Evolutionary conservation across 2,113 vertebrate species (phyloP).

Genomic region (Artemisiospiza belli): DNA sequence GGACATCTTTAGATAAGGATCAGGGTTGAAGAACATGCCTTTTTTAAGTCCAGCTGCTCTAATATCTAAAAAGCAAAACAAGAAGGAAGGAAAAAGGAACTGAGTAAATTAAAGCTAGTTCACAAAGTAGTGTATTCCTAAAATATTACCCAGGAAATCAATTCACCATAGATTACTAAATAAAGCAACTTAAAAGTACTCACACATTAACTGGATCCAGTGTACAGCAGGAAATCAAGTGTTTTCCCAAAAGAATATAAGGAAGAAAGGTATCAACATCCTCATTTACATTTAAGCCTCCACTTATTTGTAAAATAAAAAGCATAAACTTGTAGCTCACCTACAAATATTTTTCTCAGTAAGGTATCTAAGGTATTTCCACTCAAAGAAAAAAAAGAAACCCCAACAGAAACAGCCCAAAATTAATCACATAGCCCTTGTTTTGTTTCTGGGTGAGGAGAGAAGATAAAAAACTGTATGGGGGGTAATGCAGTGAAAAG

Average conservation of each 20-base stretch:
- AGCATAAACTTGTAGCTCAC: background rate
- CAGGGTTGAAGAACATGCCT: slow-evolving; percentile 99
- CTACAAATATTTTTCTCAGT: background rate
- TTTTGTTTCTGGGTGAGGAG: background rate
- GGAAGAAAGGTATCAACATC: background rate
- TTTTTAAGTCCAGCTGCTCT: slow-evolving; percentile 94
- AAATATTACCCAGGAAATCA: slow-evolving; percentile 28
- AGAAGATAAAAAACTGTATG: background rate
- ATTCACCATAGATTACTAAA: background rate
- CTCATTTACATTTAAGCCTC: background rate
- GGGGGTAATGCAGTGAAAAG: background rate
- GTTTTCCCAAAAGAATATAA: background rate
- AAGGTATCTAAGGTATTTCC: background rate
- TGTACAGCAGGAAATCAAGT: background rate
- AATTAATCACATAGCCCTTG: background rate
- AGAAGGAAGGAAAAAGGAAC: slow-evolving; percentile 7
- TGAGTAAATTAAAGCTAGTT: slow-evolving; percentile 22
- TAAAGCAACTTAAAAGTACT: background rate
- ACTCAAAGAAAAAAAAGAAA: background rate
- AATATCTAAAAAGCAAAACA: slow-evolving; percentile 80
- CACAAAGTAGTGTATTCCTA: background rate
- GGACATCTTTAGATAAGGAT: slow-evolving; percentile 99
- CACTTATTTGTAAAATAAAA: background rate
- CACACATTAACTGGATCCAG: background rate
- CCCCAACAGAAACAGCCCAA: accelerated